Evolutionary conservation across 2,888 invertebrate genomes (phyloP).

Genomic region (Lepidochitona cinerea): DNA sequence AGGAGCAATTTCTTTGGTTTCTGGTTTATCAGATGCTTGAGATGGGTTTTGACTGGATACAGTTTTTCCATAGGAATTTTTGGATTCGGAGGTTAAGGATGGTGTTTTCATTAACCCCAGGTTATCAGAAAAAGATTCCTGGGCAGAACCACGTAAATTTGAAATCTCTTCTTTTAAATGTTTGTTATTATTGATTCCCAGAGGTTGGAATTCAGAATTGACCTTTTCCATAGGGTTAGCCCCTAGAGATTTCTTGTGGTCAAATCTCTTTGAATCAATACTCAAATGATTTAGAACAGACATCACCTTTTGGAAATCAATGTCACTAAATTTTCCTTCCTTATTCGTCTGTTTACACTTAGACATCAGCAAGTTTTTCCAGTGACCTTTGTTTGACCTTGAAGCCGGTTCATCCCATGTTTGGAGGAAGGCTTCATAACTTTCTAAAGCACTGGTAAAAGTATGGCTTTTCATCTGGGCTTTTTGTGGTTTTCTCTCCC

Average conservation of each 20-base stretch:
- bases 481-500: neutral
- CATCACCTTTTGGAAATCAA: neutral
- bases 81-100: no score
- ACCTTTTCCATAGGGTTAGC: neutral
- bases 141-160: no score
- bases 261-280: neutral
- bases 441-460: slow-evolving; percentile 9
- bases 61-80: no score
- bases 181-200: no score
- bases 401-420: neutral
- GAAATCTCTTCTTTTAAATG: no score
- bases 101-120: no score
- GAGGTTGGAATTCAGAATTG: no score
- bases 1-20: no score
- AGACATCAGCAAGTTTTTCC: neutral
- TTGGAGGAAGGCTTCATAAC: slow-evolving; percentile 13
- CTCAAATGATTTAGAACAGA: neutral
- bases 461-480: neutral
- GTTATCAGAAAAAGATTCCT: no score
- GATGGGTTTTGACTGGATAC: no score
- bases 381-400: neutral
- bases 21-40: no score
- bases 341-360: neutral
- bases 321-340: neutral
- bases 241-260: no score